Conservation (phyloP, 2,113 vertebrate species). For the Syrmaticus mikado region DNA sequence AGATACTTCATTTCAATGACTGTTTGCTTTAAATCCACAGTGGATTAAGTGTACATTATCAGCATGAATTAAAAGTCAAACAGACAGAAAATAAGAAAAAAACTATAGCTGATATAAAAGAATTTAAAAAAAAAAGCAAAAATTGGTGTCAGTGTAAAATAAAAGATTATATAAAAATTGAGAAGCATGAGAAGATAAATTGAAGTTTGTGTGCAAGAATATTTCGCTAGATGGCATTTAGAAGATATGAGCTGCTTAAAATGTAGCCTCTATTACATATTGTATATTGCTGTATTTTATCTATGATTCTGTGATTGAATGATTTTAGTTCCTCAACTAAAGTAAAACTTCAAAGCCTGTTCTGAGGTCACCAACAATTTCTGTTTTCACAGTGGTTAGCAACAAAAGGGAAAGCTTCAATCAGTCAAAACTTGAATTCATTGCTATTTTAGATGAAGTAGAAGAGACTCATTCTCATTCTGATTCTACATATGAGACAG, state of each 20-base stretch:
- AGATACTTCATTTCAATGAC: neutral
- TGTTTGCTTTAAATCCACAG: neutral
- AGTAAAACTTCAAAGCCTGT: neutral
- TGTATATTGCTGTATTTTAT: neutral
- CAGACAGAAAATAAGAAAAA: neutral
- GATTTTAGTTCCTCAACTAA: neutral
- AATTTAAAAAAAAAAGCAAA: neutral
- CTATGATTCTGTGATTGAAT: no score
- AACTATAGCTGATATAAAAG: neutral
- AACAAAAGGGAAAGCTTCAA: neutral
- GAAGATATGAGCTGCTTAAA: neutral
- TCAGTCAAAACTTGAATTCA: neutral
- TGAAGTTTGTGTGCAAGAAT: neutral
- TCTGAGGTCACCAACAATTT: neutral
- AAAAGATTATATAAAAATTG: neutral
- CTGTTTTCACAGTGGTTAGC: neutral
- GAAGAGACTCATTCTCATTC: neutral
- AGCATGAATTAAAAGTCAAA: neutral
- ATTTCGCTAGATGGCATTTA: neutral
- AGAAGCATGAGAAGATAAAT: neutral
- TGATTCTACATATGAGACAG: neutral
- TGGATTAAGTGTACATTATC: neutral
- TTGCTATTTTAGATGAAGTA: neutral
- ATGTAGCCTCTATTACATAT: neutral
- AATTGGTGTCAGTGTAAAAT: fast-evolving